Evolutionary conservation across 2,797 vertebrate genomes (phyloP), one percentile per base, ranked within the genome.

Genomic region (Gorsachius magnificus): DNA sequence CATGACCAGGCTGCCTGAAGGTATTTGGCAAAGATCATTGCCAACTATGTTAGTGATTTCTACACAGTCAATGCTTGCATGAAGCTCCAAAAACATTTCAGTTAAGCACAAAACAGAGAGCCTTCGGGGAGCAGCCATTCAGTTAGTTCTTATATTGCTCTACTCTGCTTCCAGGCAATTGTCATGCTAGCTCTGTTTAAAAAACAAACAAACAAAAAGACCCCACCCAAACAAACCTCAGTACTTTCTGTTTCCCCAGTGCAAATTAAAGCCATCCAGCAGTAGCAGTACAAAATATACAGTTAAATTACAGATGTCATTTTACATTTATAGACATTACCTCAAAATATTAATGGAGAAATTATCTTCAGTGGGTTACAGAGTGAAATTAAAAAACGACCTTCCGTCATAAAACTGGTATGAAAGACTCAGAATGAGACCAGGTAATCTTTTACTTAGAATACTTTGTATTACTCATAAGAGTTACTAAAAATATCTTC

Each of bases 401-500:
- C 18, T 35, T 54, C 6, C 26, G 33, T n/a, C 54, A 51, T 9
- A 72, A 72, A 69, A 51, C 0, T 53, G 1, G 9, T 16, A 58
- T 4, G 58, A 36, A 69, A 71, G 7, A 46, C 8, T 56, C 38
- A 56, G 14, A 58, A 0, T 43, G 18, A 64, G 20, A 57, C 20
- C 3, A 11, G 3, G 15, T 63, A 50, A 83, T 20, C 14, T 66
- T 72, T 65, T 31, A 48, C 36, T 72, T 48, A 17, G 26, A 70
- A 43, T 50, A 77, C 1, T 43, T 56, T 26, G 8, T 19, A 86
- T 76, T 11, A 45, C 1, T 0, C 0, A 0, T 28, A 21, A 61
- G 15, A 85, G 33, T 31, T 72, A 63, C 8, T 68, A 50, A 84
- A 60, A 89, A 58, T 53, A 17, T 63, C 33, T 56, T 86, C 29